phyloP scores from a whole-genome alignment of 2,888 invertebrate genomes.

The Carabus problematicus region DNA sequence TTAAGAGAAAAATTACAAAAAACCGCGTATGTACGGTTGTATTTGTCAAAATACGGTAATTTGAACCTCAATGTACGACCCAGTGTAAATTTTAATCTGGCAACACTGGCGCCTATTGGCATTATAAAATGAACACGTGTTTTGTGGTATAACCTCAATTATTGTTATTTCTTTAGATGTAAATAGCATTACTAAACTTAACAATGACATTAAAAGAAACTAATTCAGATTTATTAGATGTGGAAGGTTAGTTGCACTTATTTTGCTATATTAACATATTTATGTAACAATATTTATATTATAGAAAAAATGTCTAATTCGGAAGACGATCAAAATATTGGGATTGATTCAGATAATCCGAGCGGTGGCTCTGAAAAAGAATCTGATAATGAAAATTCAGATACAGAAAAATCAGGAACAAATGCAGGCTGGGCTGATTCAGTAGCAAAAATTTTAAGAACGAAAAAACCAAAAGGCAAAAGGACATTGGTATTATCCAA shows the following conservation, averaged over 20 bases:
- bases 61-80: neutral
- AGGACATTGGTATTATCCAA: slow-evolving; percentile 79
- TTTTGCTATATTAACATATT: neutral
- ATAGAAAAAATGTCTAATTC: slow-evolving; percentile 3
- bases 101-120: no score
- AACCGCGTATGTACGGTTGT: no score
- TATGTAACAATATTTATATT: neutral
- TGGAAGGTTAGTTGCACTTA: slow-evolving; percentile 5
- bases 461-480: slow-evolving; percentile 77
- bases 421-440: slow-evolving; percentile 85
- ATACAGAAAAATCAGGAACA: slow-evolving; percentile 50
- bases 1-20: no score
- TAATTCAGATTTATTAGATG: neutral
- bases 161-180: slow-evolving; percentile 3
- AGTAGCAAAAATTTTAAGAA: slow-evolving; percentile 77
- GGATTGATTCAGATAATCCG: neutral
- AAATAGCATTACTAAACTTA: slow-evolving; percentile 4
- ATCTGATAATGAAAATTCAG: slow-evolving; percentile 49
- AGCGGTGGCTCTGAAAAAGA: slow-evolving; percentile 18
- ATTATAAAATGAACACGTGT: slow-evolving; percentile 8
- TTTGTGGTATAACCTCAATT: neutral
- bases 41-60: no score
- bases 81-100: no score
- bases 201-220: slow-evolving; percentile 29
- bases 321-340: neutral